Evolutionary conservation across 1,140 invertebrate species (phyloP).

Genomic region (Calliopsis andreniformis): DNA sequence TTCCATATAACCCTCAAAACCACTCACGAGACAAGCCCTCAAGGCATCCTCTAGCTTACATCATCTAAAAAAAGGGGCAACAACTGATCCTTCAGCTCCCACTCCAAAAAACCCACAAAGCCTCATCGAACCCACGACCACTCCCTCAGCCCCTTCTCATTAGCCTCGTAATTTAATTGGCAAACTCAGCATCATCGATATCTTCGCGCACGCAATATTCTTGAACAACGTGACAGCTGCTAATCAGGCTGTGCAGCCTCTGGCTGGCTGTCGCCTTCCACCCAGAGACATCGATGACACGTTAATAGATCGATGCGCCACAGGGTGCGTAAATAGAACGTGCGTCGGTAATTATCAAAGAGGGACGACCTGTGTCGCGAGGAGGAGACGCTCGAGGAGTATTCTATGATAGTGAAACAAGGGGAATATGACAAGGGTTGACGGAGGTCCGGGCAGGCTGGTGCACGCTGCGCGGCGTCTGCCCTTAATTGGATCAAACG

Average conservation of each 20-base stretch:
- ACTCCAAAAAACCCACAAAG: too few relatives aligned
- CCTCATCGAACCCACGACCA: too few relatives aligned
- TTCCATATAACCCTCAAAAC: too few relatives aligned
- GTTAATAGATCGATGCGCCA: constrained; percentile 59
- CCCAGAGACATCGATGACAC: constrained; percentile 38
- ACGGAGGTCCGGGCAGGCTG: background rate
- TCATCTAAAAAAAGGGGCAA: too few relatives aligned
- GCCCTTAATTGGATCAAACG: constrained; percentile 64
- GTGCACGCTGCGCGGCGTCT: constrained; percentile 23
- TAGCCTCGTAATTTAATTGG: too few relatives aligned
- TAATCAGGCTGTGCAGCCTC: constrained; percentile 15
- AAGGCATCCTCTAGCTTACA: too few relatives aligned
- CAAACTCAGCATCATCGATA: background rate
- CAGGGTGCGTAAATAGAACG: constrained; percentile 46
- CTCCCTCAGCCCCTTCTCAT: too few relatives aligned
- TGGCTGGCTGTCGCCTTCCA: constrained; percentile 16
- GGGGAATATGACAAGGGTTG: constrained; percentile 49
- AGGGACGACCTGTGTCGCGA: constrained; percentile 32
- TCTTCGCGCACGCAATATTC: constrained; percentile 1
- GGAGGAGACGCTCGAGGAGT: constrained; percentile 24
- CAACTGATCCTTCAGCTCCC: too few relatives aligned
- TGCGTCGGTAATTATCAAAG: constrained; percentile 62
- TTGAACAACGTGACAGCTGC: constrained; percentile 8
- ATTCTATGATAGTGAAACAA: constrained; percentile 45
- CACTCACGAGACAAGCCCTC: too few relatives aligned